A percentile compares a stretch with the other conserved stretches of the same genome.
These are phyloP conservation scores for Balaeniceps rex DNA, from an alignment of 2,113 vertebrate species.

Conservation along the genomic window DNA sequence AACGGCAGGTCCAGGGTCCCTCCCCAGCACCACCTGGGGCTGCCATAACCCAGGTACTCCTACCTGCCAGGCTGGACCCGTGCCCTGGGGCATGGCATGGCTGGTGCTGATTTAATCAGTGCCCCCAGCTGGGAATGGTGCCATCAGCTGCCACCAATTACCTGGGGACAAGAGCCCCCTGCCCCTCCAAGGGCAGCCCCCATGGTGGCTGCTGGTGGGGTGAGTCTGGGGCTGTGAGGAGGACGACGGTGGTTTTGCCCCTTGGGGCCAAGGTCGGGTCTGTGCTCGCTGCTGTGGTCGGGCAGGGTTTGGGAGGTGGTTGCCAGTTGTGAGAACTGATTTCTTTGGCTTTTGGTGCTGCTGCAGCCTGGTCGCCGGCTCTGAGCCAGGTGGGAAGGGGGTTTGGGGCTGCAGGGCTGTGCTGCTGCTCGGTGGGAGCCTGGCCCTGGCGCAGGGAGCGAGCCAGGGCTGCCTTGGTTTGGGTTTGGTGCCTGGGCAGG, in stretches of 20 bases:
- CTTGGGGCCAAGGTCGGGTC: not conserved
- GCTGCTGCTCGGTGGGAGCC: not conserved
- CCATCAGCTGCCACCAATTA: not conserved
- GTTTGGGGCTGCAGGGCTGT: not conserved
- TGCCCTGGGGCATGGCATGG: rapidly evolving
- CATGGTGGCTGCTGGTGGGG: not conserved
- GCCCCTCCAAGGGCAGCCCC: rapidly evolving
- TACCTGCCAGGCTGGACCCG: not conserved
- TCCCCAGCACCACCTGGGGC: rapidly evolving
- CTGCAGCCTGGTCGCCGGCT: not conserved
- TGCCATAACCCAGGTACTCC: not conserved
- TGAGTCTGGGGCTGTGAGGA: not conserved
- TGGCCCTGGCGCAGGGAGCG: not conserved
- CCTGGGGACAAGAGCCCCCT: no score
- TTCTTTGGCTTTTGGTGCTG: not conserved
- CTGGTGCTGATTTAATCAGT: not conserved
- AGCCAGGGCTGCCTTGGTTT: not conserved
- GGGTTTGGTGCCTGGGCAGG: not conserved
- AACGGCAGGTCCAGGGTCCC: not conserved
- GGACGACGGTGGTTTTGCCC: rapidly evolving
- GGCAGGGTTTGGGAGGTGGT: not conserved
- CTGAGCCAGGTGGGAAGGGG: not conserved
- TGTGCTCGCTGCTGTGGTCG: rapidly evolving
- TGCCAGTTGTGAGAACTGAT: not conserved
- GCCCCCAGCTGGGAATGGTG: not conserved